Percentiles rank a stretch among this genome's conserved stretches.
Conservation (phyloP, 2,888 invertebrate genomes). For the Meiosimyza platycephala region DNA sequence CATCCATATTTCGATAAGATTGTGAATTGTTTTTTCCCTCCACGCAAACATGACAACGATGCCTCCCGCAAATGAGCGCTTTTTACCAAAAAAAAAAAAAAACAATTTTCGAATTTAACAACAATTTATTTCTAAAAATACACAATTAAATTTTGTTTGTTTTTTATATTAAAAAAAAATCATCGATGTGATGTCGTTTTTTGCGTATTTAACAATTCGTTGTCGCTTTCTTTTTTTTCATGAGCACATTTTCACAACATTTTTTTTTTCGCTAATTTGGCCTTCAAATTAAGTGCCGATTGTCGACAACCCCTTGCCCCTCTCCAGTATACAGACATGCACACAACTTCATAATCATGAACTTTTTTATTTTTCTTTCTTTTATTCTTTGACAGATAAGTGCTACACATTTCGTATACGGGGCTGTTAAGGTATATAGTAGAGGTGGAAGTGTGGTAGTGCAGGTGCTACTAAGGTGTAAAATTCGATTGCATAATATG, state of each 20-base stretch:
- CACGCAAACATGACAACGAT: no score
- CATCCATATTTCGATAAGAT: no score
- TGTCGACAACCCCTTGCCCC: neutral
- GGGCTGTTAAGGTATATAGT: no score
- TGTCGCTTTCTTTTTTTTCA: neutral
- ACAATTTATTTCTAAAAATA: neutral
- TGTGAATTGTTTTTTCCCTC: no score
- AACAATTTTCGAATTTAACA: no score
- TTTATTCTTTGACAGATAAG: neutral
- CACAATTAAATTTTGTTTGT: neutral
- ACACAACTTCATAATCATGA: slow-evolving; percentile 5
- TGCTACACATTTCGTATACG: no score
- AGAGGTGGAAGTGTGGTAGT: no score
- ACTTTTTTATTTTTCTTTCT: neutral
- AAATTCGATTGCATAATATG: no score
- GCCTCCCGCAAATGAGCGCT: no score
- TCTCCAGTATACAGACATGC: neutral
- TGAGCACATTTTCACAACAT: neutral
- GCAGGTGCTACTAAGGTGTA: no score
- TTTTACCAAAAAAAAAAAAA: no score
- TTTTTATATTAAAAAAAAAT: no score
- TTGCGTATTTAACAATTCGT: slow-evolving; percentile 13
- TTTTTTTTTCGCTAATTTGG: neutral
- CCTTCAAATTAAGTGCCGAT: slow-evolving; percentile 4
- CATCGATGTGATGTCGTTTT: neutral